Base-by-base conservation (phyloP, 2,797 vertebrate species). In the Oryzias dopingdopingensis region DNA sequence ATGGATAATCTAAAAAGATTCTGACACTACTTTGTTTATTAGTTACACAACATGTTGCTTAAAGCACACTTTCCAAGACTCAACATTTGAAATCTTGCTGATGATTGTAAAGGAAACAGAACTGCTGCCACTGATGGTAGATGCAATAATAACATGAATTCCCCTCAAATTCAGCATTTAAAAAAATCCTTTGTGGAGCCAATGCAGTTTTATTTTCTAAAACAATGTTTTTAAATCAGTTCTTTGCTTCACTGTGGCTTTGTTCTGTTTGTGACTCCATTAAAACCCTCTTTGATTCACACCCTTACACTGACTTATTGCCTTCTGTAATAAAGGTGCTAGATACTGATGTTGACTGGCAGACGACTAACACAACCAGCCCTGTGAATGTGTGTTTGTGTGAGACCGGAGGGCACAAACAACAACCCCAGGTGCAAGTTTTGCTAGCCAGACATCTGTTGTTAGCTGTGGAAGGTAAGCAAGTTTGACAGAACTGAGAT, bases 401-500 rank as follows among this genome's bases (percentile, higher is more conserved):
- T 14, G 64, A 82, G 77, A 85, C 83, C 86, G 79, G 57, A 77
- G 85, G 87, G 88, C 81, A 83, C 72, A 75, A 83, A 88, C 68
- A 86, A 87, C 86, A 89, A 86, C 80, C 79, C 56, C 77, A 82
- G 84, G 86, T 77, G 81, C 83, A 82, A 84, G 83, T 82, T 85
- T 73, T 76, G 77, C 71, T 72, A 72, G 76, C 77, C 75, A 85
- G 85, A 86, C 86, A 87, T 90, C 86, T 85, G 86, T 78, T 90
- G 86, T 87, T 87, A 83, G 84, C 81, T 75, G 85, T 86, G 76
- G 77, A 85, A 79, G 80, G 74, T 89, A 88, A 89, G 81, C 82
- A 84, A 87, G 83, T 90, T 89, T 90, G 88, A 90, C 86, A 90
- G 81, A 85, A 74, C 77, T 87, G 77, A 87, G 86, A 90, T 90